These are phyloP conservation scores for Platysteira castanea DNA, from an alignment of 2,113 vertebrate species.

Conservation along the genomic window DNA sequence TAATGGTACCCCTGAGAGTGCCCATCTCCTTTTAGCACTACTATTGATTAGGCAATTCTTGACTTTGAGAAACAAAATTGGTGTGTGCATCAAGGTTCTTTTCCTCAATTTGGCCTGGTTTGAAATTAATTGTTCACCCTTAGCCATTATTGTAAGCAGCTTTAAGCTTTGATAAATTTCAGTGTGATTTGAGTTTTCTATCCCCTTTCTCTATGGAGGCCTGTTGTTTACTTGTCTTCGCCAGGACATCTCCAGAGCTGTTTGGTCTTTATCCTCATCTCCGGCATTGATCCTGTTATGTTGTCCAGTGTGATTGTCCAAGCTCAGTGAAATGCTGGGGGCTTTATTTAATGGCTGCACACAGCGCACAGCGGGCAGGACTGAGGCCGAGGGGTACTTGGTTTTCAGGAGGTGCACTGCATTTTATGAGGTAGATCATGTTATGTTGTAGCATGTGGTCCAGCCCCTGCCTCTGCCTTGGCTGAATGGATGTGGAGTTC, in stretches of 20 bases:
- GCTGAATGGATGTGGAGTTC: background rate
- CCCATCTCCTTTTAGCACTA: conserved; percentile 40
- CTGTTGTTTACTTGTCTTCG: background rate
- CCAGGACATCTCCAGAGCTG: background rate
- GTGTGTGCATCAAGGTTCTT: conserved; percentile 53
- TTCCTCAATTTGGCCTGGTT: conserved; percentile 57
- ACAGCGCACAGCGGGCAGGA: background rate
- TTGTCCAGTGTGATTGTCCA: background rate
- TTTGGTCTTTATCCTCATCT: conserved; percentile 5
- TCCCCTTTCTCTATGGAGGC: background rate
- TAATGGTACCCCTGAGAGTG: conserved; percentile 54
- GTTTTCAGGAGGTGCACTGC: background rate
- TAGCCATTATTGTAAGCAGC: conserved; percentile 28
- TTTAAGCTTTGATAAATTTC: conserved; percentile 36
- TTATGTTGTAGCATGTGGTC: background rate
- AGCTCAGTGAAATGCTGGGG: background rate
- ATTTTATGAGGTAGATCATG: background rate
- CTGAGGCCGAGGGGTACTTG: background rate
- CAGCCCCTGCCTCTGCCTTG: background rate
- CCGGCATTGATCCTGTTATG: background rate
- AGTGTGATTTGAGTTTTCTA: conserved; percentile 7
- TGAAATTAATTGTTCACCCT: conserved; percentile 31
- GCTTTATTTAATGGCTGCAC: background rate
- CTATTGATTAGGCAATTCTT: conserved; percentile 63
- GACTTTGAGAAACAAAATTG: conserved; percentile 59